phyloP scores from a whole-genome alignment of 2,797 vertebrate species.

The Mormyrops attenuatus region DNA sequence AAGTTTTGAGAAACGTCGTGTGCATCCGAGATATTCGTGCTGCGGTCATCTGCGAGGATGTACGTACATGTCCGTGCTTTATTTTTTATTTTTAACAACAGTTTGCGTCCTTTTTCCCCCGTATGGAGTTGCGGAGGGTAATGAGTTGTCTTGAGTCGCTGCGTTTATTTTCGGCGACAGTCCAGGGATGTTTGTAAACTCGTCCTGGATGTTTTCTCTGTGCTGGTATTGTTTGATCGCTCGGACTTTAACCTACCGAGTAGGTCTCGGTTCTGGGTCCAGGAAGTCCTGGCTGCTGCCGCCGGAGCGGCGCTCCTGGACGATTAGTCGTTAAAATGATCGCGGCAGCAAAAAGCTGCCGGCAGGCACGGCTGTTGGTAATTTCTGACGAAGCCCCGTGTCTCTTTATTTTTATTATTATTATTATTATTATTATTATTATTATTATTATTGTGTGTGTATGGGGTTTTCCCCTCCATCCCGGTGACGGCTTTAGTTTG shows the following conservation, averaged over 20 bases:
- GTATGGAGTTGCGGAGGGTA: background rate
- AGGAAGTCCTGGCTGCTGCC: background rate
- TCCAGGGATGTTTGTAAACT: background rate
- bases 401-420: background rate
- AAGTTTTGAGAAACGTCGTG: background rate
- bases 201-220: background rate
- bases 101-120: background rate
- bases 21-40: background rate
- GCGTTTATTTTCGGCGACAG: conserved; percentile 5
- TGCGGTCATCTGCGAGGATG: background rate
- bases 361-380: background rate
- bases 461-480: background rate
- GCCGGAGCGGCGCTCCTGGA: background rate
- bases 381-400: background rate
- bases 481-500: conserved; percentile 51
- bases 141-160: background rate
- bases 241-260: background rate
- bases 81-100: background rate
- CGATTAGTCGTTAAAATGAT: background rate
- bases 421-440: too few relatives aligned
- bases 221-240: background rate
- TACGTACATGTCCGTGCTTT: background rate
- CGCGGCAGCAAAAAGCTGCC: background rate
- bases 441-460: background rate
- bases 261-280: background rate